Evolutionary conservation across 2,888 invertebrate species (phyloP).

Genomic region (Andricus curvator): DNA sequence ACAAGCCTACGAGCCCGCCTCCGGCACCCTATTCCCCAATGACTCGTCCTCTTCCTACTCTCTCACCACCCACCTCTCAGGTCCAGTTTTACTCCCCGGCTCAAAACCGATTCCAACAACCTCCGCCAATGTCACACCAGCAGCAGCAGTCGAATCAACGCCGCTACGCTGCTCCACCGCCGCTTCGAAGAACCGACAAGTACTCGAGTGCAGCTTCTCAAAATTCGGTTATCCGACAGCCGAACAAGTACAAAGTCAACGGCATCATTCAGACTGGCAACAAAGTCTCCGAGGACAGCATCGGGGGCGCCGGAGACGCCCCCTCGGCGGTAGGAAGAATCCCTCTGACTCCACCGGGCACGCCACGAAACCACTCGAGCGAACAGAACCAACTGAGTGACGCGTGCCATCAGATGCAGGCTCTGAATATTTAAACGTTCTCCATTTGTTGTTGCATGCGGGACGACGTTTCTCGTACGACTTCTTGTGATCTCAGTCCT

Average conservation of each 20-base stretch:
- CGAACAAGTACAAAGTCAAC: conserved; percentile 66
- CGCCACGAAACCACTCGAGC: conserved; percentile 66
- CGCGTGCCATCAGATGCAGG: conserved; percentile 76
- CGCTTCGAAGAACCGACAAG: conserved; percentile 60
- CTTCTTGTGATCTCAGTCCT: conserved; percentile 61
- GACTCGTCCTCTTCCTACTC: conserved; percentile 70
- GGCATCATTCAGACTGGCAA: conserved; percentile 65
- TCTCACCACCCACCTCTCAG: conserved; percentile 72
- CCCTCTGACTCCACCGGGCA: conserved; percentile 73
- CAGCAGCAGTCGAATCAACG: conserved; percentile 61
- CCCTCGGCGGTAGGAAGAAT: conserved; percentile 64
- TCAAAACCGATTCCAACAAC: conserved; percentile 67
- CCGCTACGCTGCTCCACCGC: conserved; percentile 56
- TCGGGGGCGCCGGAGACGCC: conserved; percentile 73
- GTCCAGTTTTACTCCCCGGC: conserved; percentile 69
- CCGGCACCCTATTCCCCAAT: conserved; percentile 53
- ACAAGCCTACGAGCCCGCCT: conserved; percentile 65
- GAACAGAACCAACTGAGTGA: conserved; percentile 71
- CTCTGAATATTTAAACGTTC: conserved; percentile 67
- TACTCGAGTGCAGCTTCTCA: conserved; percentile 50
- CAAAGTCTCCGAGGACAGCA: conserved; percentile 59
- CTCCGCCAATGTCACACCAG: conserved; percentile 59
- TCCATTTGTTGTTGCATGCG: neutral
- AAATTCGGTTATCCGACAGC: conserved; percentile 47
- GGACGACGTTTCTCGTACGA: conserved; percentile 19